A percentile compares a stretch with the other conserved stretches of the same genome.
phyloP scores from a whole-genome alignment of 2,797 vertebrate species.

The Bovichtus diacanthus region DNA sequence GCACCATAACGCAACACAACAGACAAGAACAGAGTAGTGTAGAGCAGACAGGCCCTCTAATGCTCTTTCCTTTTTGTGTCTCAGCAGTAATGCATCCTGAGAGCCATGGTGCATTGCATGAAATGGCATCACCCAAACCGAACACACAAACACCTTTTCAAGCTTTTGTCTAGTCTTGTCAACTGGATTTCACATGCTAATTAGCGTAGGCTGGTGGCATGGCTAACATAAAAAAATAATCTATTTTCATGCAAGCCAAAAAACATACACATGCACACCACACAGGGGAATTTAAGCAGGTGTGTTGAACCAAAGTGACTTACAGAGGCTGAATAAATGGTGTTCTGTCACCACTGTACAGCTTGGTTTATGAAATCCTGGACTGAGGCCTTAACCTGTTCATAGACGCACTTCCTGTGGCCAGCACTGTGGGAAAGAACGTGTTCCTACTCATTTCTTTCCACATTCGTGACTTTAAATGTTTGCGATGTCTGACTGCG shows the following conservation, averaged over 20 bases:
- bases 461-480: slow-evolving; percentile 30
- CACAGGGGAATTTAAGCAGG: slow-evolving; percentile 62
- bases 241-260: slow-evolving; percentile 73
- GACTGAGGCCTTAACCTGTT: slow-evolving; percentile 38
- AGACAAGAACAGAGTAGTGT: slow-evolving; percentile 76
- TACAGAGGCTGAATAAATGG: slow-evolving; percentile 37
- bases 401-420: slow-evolving; percentile 45
- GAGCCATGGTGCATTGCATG: slow-evolving; percentile 81
- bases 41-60: slow-evolving; percentile 71
- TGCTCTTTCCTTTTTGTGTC: slow-evolving; percentile 75
- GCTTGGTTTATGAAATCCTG: slow-evolving; percentile 52
- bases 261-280: slow-evolving; percentile 59
- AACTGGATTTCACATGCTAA: slow-evolving; percentile 81
- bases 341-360: slow-evolving; percentile 62
- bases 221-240: slow-evolving; percentile 75
- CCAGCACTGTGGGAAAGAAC: slow-evolving; percentile 3
- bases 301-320: slow-evolving; percentile 73
- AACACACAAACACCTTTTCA: slow-evolving; percentile 81
- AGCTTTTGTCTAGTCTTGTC: slow-evolving; percentile 78
- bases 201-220: slow-evolving; percentile 71
- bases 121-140: slow-evolving; percentile 82
- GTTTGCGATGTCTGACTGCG: slow-evolving; percentile 10
- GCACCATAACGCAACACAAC: slow-evolving; percentile 77
- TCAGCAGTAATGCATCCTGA: slow-evolving; percentile 75
- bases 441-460: slow-evolving; percentile 8